Evolutionary conservation across 2,797 vertebrate genomes (phyloP), one percentile per base, ranked within the genome.

Genomic region (Oreortyx pictus): DNA sequence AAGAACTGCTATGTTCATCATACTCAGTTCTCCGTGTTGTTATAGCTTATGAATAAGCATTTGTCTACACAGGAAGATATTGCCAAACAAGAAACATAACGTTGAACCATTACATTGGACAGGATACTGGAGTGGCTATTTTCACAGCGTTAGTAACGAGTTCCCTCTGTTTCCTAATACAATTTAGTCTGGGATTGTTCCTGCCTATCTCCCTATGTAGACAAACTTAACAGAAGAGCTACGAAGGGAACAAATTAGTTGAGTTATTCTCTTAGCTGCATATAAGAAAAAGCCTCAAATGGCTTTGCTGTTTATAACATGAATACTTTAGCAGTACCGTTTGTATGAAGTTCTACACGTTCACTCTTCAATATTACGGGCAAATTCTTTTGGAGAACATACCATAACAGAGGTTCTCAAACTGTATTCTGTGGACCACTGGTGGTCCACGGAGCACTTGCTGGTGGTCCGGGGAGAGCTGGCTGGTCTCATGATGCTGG

Each of bases 361-460:
- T 75, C 65, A 92, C 74, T 66, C 74, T 62, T 93, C 93, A 84
- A 25, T 59, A 89, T 7, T 39, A 92, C 0, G 65, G 82, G 54
- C 11, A 86, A 93, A 95, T 74, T 84, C 61, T 90, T 93, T 35
- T 86, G 27, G 93, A 92, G 89, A 95, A 94, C 94, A 95, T 96
- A 96, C 91, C 92, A 96, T 94, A 95, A 95, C 93, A 94, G 82
- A 95, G 86, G 94, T 94, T 96, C 93, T 95, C 92, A 95, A 94
- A 95, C 76, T 83, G 86, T 92, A 94, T 93, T 89, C 93, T 96
- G 93, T 94, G 94, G 90, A 95, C 94, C 91, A 96, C 92, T 90
- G 95, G 91, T 61, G 93, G 90, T 49, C 94, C 96, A 95, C 71
- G 95, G 87, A 96, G 82, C 91, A 95, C 93, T 94, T 91, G 35